phyloP scores from a whole-genome alignment of 2,113 vertebrate genomes.

The Variabilichromis moorii region DNA sequence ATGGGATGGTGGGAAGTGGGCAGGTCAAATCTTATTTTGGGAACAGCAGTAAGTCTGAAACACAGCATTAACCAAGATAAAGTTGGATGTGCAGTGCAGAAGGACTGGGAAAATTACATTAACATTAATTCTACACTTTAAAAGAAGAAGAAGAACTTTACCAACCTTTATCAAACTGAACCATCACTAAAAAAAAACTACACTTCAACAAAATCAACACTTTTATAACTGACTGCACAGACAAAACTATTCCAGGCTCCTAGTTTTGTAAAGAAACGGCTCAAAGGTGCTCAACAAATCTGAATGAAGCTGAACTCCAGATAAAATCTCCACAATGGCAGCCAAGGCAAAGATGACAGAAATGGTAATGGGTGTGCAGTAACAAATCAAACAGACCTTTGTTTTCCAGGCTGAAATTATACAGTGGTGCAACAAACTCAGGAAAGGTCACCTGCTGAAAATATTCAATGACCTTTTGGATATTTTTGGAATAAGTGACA shows the following conservation, averaged over 20 bases:
- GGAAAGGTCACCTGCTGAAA: constrained; percentile 61
- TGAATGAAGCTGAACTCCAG: constrained; percentile 5
- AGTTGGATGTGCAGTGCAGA: neutral
- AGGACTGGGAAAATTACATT: neutral
- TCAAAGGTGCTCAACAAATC: neutral
- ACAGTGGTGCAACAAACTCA: neutral
- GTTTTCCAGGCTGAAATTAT: constrained; percentile 28
- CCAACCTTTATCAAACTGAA: neutral
- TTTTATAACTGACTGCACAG: neutral
- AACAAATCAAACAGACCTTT: constrained; percentile 45
- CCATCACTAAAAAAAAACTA: neutral
- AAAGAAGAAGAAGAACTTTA: neutral
- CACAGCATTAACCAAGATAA: neutral
- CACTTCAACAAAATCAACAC: neutral
- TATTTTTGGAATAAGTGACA: constrained; percentile 23
- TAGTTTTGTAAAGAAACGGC: neutral
- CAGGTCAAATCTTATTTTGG: constrained; percentile 51
- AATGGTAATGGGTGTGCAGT: constrained; percentile 8
- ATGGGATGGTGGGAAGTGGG: constrained; percentile 30
- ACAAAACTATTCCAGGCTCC: neutral
- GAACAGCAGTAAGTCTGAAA: constrained; percentile 19
- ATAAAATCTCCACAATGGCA: neutral
- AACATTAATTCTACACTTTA: neutral
- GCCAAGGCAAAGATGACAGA: constrained; percentile 20
- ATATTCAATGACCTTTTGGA: constrained; percentile 59